A percentile compares a stretch with the other conserved stretches of the same genome.
phyloP scores from a whole-genome alignment of 1,140 invertebrate species.

The Brachionus sp. region DNA sequence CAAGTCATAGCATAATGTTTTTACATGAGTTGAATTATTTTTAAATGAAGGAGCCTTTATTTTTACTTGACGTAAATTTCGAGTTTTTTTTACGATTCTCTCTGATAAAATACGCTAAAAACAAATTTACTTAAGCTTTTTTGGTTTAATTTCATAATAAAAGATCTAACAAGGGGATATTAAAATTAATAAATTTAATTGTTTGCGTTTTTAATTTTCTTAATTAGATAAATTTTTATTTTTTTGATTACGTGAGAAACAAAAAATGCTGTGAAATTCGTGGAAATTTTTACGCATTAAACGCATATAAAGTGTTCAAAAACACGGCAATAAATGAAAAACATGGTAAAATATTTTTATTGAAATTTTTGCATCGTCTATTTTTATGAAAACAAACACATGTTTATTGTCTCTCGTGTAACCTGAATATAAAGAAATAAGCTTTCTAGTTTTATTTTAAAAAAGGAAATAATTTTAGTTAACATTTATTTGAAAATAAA shows the following conservation, averaged over 20 bases:
- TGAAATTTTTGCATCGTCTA: neutral
- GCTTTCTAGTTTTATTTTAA: neutral
- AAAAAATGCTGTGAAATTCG: neutral
- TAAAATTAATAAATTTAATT: neutral
- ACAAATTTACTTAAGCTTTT: neutral
- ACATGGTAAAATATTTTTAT: neutral
- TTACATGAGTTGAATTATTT: no score
- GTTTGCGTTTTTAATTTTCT: neutral
- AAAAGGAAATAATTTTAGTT: neutral
- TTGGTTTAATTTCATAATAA: neutral
- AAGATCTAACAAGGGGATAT: neutral
- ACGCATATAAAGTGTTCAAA: neutral
- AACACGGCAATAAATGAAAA: neutral
- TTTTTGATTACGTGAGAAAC: neutral
- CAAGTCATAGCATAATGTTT: no score
- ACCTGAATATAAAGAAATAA: neutral
- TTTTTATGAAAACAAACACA: neutral
- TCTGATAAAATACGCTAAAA: neutral
- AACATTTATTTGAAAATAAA: neutral
- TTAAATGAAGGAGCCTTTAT: neutral
- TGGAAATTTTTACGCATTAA: neutral
- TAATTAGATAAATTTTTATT: neutral
- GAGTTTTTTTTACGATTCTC: neutral
- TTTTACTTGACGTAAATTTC: neutral
- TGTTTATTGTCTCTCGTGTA: neutral